Conservation (phyloP, 64 coral and sea anemone genomes). For the Pocillopora damicornis region DNA sequence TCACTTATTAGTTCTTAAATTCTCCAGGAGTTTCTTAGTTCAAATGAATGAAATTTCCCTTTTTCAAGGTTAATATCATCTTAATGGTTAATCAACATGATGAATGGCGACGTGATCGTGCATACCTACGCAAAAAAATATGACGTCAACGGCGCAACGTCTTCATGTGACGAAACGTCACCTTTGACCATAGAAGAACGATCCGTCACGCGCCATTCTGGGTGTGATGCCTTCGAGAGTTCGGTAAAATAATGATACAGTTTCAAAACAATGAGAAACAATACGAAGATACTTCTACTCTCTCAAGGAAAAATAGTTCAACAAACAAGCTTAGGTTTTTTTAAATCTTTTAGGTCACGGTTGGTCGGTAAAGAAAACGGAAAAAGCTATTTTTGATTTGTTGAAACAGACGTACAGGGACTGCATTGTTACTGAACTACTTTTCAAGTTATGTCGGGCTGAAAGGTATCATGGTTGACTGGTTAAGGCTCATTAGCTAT, state of each 20-base stretch:
- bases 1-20: background rate
- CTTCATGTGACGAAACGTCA: background rate
- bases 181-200: background rate
- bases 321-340: background rate
- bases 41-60: background rate
- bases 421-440: no score
- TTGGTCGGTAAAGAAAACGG: background rate
- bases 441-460: no score
- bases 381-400: background rate
- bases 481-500: no score
- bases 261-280: no score
- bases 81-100: background rate
- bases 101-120: background rate
- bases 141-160: constrained; percentile 19
- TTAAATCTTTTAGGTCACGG: background rate
- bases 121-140: background rate
- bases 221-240: no score
- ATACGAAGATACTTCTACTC: no score
- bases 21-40: background rate
- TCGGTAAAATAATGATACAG: no score
- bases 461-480: no score
- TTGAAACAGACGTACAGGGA: no score
- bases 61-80: background rate
- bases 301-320: no score
- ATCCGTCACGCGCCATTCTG: background rate